Evolutionary conservation across 2,888 invertebrate genomes (phyloP).

Genomic region (Ypsolopha scabrella): DNA sequence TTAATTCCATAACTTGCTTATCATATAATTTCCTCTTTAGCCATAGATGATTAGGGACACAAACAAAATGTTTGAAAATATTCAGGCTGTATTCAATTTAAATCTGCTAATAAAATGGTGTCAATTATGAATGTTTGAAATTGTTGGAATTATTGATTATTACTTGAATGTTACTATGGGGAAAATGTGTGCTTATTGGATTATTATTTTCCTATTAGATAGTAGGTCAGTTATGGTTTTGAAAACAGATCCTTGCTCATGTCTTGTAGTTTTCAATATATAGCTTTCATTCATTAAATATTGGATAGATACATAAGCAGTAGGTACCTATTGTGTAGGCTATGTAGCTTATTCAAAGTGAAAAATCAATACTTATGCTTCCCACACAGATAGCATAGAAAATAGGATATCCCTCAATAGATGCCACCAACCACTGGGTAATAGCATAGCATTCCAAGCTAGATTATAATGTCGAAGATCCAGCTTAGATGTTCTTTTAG

Average conservation of each 20-base stretch:
- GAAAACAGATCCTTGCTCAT: no score
- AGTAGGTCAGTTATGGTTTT: no score
- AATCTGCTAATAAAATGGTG: background rate
- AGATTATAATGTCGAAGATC: background rate
- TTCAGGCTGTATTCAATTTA: background rate
- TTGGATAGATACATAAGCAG: no score
- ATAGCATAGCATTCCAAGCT: background rate
- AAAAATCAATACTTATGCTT: slow-evolving; percentile 60
- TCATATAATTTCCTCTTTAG: no score
- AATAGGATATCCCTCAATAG: background rate
- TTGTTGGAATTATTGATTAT: background rate
- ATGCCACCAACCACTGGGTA: background rate
- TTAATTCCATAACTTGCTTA: no score
- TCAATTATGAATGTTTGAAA: background rate
- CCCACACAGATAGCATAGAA: slow-evolving; percentile 14
- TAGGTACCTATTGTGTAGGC: slow-evolving; percentile 31
- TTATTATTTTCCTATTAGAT: no score
- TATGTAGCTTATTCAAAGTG: slow-evolving; percentile 20
- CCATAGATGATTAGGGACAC: no score
- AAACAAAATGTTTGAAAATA: no score
- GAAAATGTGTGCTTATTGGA: no score
- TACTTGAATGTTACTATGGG: background rate
- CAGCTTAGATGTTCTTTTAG: background rate
- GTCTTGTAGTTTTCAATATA: no score
- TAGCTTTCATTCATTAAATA: no score